Evolutionary conservation across 2,113 vertebrate species (phyloP), one percentile per base, ranked within the genome.

Genomic region (Tympanuchus pallidicinctus): DNA sequence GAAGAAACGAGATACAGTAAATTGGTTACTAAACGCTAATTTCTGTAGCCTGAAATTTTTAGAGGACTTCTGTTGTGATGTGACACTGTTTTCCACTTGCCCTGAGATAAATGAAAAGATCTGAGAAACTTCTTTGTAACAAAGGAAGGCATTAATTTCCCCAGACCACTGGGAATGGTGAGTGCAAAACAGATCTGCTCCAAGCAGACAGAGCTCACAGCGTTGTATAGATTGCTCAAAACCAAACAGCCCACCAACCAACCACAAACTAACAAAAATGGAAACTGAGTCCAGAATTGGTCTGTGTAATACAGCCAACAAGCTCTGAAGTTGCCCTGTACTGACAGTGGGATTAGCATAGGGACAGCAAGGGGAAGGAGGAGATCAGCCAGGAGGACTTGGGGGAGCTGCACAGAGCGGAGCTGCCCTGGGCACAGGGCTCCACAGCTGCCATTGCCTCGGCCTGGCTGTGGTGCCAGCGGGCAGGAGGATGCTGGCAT

Each of bases 331-430:
- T 1, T 71, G 30, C 13, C 21, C 10, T n/a, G 17, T 48, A 13
- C 70, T 42, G 59, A 4, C 0, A 0, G 38, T 4, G 42, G 84
- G 81, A 40, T 3, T 1, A 10, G n/a, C 43, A 50, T n/a, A 72
- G 63, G 63, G 50, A 38, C 14, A 28, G 30, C 30, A 3, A 47
- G 43, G 59, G 48, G 34, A 89, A 12, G 22, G 7, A 82, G 47
- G 40, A 2, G 28, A 74, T 18, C 50, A 82, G 61, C 34, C 40
- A 60, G 38, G 48, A 84, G 56, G 38, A n/a, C 0, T 5, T 63
- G 60, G 24, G 60, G 34, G 22, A 15, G 22, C 60, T 38, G 60
- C 34, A 60, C n/a, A 60, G 48, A 50, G 48, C 9, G 11, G 48
- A 22, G 48, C 25, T 89, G 64, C 61, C 13, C 24, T 6, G 81